A percentile compares a stretch with the other conserved stretches of the same genome.
Conservation (phyloP, 2,888 invertebrate species). For the Megaustenia siamemsis region DNA sequence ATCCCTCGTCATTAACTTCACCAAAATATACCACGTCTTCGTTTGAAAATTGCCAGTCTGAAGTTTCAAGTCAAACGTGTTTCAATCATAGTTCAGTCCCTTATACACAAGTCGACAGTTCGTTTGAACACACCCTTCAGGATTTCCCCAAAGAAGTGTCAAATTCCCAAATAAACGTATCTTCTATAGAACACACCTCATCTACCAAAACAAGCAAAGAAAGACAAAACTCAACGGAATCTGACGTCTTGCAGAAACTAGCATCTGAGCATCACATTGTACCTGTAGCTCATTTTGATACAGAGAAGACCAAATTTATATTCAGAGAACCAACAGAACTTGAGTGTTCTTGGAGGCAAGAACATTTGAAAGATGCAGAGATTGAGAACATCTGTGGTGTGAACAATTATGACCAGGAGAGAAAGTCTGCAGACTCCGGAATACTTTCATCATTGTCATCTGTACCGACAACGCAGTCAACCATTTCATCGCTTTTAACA, state of each 20-base stretch:
- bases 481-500: background rate
- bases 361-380: background rate
- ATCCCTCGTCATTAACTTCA: constrained; percentile 17
- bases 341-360: background rate
- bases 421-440: background rate
- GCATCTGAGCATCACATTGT: background rate
- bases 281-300: background rate
- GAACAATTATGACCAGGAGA: background rate
- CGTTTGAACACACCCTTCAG: background rate
- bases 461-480: background rate
- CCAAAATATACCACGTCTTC: constrained; percentile 38
- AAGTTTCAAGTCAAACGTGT: background rate
- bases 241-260: background rate
- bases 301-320: background rate
- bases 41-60: background rate
- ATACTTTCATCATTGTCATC: background rate
- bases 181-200: background rate
- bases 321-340: background rate
- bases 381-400: background rate
- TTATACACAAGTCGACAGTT: background rate
- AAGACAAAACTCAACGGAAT: background rate
- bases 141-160: background rate
- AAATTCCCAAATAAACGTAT: background rate
- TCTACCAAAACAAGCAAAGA: background rate
- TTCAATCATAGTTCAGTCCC: background rate